Conservation (phyloP, 2,888 invertebrate genomes). For the Agonopterix arenella region DNA sequence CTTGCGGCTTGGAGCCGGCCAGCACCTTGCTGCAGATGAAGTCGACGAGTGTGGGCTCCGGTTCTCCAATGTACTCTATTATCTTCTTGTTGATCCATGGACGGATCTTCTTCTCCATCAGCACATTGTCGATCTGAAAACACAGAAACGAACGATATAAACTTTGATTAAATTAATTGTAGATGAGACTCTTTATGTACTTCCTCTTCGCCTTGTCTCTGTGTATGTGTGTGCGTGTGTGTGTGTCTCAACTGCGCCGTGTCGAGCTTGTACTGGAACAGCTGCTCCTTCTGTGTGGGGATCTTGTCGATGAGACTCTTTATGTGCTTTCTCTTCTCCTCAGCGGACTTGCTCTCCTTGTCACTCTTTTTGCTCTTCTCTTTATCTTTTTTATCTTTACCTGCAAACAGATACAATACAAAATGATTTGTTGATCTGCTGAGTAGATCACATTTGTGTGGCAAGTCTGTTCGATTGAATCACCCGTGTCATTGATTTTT, state of each 20-base stretch:
- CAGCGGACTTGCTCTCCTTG: conserved; percentile 81
- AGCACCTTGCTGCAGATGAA: conserved; percentile 99
- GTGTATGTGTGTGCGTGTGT: not conserved
- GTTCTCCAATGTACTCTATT: conserved; percentile 99
- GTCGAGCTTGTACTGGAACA: conserved; percentile 96
- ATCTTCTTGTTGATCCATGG: conserved; percentile 99
- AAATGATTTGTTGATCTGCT: too few relatives aligned
- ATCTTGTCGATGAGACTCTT: conserved; percentile 99
- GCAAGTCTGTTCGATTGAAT: too few relatives aligned
- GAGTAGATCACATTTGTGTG: too few relatives aligned
- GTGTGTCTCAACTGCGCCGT: conserved; percentile 79
- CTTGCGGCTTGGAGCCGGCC: conserved; percentile 94
- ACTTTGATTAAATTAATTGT: too few relatives aligned
- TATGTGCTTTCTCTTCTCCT: conserved; percentile 97
- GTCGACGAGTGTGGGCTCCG: conserved; percentile 98
- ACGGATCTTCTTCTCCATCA: conserved; percentile 97
- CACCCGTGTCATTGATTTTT: too few relatives aligned
- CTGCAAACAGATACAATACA: conserved; percentile 13
- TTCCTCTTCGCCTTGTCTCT: too few relatives aligned
- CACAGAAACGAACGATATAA: too few relatives aligned
- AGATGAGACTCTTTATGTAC: too few relatives aligned
- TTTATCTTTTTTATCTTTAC: conserved; percentile 42
- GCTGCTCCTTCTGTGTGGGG: conserved; percentile 96
- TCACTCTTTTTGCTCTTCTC: conserved; percentile 61
- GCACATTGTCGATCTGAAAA: conserved; percentile 79